Conservation (phyloP, 2,888 invertebrate genomes). For the Synanthedon andrenaeformis region DNA sequence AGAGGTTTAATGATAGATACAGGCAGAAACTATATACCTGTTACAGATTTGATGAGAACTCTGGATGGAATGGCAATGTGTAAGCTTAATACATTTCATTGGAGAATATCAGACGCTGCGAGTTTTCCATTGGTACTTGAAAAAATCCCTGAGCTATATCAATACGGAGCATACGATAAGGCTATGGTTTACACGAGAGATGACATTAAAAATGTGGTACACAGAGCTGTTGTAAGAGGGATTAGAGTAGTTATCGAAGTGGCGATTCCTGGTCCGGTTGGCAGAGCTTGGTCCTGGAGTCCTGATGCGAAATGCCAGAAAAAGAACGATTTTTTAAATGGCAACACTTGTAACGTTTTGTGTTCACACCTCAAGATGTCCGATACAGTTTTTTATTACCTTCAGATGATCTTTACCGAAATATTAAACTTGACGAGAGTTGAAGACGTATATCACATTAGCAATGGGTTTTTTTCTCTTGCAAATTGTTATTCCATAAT, state of each 20-base stretch:
- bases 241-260: slow-evolving; percentile 88
- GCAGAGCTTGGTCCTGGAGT: slow-evolving; percentile 86
- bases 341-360: slow-evolving; percentile 77
- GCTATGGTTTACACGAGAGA: slow-evolving; percentile 77
- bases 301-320: slow-evolving; percentile 57
- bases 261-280: slow-evolving; percentile 87
- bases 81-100: slow-evolving; percentile 92
- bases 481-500: slow-evolving; percentile 76
- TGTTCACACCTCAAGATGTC: slow-evolving; percentile 81
- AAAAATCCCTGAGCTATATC: slow-evolving; percentile 76
- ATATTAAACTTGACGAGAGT: slow-evolving; percentile 77
- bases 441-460: slow-evolving; percentile 82
- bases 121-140: slow-evolving; percentile 87
- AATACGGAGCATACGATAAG: slow-evolving; percentile 85
- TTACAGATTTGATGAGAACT: slow-evolving; percentile 76
- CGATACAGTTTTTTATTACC: slow-evolving; percentile 75
- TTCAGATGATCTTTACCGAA: slow-evolving; percentile 78
- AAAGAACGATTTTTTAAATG: slow-evolving; percentile 17
- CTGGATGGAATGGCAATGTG: slow-evolving; percentile 87
- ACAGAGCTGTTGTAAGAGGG: slow-evolving; percentile 81
- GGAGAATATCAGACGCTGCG: slow-evolving; percentile 89
- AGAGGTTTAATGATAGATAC: slow-evolving; percentile 92
- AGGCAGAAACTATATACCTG: slow-evolving; percentile 85
- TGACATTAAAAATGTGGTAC: slow-evolving; percentile 77
- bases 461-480: slow-evolving; percentile 79